Percentiles rank a stretch among this genome's conserved stretches.
Conservation (phyloP, 2,888 invertebrate genomes). For the Diarsia dahlii region DNA sequence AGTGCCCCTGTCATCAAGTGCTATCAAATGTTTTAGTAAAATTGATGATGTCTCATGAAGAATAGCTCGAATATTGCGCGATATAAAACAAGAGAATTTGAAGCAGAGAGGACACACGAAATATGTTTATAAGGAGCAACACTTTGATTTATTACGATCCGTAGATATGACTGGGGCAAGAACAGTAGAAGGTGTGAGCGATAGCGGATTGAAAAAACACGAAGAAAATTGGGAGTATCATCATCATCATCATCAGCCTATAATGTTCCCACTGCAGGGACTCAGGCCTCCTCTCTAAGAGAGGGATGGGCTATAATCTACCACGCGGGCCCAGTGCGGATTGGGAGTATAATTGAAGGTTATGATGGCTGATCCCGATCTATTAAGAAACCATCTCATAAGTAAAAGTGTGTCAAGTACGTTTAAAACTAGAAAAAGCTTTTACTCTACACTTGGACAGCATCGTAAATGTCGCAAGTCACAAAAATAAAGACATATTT, state of each 20-base stretch:
- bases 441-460: constrained; percentile 54
- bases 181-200: constrained; percentile 49
- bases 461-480: constrained; percentile 63
- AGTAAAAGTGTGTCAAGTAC: background rate
- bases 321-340: no score
- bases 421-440: background rate
- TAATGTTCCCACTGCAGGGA: no score
- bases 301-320: no score
- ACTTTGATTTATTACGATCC: constrained; percentile 87
- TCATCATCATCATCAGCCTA: no score
- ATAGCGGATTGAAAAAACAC: constrained; percentile 37
- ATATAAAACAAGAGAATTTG: constrained; percentile 80
- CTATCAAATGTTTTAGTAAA: constrained; percentile 38
- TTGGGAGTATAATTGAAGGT: background rate
- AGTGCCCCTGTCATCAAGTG: constrained; percentile 40
- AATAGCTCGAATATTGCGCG: constrained; percentile 66
- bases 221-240: no score
- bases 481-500: constrained; percentile 85
- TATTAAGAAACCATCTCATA: background rate
- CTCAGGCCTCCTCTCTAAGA: no score
- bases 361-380: background rate
- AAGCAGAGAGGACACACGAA: constrained; percentile 84
- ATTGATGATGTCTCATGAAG: constrained; percentile 47
- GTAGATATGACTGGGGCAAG: constrained; percentile 71
- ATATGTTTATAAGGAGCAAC: constrained; percentile 89